Evolutionary conservation across 2,113 vertebrate genomes (phyloP).

Genomic region (Chloropsis cyanopogon): DNA sequence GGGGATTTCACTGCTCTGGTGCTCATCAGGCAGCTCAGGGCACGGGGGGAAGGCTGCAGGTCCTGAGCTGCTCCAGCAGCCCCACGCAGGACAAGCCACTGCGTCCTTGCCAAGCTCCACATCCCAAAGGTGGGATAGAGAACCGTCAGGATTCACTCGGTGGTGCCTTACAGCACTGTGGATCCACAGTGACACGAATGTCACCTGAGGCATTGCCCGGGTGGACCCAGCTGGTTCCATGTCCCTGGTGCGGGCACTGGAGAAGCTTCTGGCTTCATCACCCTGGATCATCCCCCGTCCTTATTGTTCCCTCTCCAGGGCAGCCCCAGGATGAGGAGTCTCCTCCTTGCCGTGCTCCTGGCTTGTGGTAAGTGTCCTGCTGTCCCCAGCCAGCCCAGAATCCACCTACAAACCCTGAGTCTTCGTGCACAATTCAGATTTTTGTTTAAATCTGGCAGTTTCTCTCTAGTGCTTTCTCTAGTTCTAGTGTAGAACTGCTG

Average conservation of each 20-base stretch:
- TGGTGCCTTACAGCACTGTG: rapidly evolving
- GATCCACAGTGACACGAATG: rapidly evolving
- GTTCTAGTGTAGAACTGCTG: not conserved
- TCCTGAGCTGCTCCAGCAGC: not conserved
- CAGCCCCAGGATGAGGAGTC: slow-evolving; percentile 24
- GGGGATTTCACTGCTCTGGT: not conserved
- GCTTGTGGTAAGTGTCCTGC: slow-evolving; percentile 3
- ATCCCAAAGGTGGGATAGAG: not conserved
- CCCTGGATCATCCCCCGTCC: rapidly evolving
- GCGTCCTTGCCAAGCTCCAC: rapidly evolving
- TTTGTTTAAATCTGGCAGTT: not conserved
- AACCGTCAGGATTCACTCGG: rapidly evolving
- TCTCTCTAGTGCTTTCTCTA: not conserved
- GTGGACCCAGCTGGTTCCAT: not conserved
- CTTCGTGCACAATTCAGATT: not conserved
- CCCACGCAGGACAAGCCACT: not conserved
- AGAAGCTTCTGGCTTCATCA: not conserved
- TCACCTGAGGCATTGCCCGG: not conserved
- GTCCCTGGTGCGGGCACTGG: not conserved
- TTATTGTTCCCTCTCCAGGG: not conserved
- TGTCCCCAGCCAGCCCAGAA: not conserved
- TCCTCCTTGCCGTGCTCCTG: slow-evolving; percentile 11
- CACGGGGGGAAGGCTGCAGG: not conserved
- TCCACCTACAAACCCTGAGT: rapidly evolving
- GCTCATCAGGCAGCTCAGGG: not conserved